A percentile compares a stretch with the other conserved stretches of the same genome.
These are phyloP conservation scores for Xerus inauris DNA, from an alignment of 2,113 vertebrate genomes.

Conservation along the genomic window DNA sequence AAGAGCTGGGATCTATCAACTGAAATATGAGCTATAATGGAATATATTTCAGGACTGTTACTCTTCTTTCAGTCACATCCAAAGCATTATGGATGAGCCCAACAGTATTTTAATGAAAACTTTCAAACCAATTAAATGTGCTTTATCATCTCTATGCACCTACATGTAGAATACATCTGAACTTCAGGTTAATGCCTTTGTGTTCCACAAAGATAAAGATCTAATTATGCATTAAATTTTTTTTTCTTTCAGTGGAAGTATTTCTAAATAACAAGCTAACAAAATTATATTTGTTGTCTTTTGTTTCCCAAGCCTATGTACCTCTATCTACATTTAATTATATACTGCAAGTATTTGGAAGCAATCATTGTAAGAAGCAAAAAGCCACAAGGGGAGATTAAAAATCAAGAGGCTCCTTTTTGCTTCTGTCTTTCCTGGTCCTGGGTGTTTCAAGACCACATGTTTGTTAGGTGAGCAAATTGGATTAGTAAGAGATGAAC, in stretches of 20 bases:
- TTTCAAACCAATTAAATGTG: neutral
- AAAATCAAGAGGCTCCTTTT: neutral
- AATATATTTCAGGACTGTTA: conserved; percentile 14
- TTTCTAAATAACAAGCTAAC: neutral
- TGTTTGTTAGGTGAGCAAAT: neutral
- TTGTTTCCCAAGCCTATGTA: neutral
- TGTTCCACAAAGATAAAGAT: neutral
- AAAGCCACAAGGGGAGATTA: neutral
- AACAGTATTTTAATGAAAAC: neutral
- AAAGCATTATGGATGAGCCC: neutral
- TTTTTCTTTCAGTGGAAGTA: neutral
- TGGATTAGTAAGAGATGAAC: neutral
- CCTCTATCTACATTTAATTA: neutral
- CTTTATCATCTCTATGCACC: fast-evolving
- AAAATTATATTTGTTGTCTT: neutral
- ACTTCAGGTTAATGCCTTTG: neutral
- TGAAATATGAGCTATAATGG: conserved; percentile 16
- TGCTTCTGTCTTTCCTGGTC: neutral
- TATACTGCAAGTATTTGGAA: neutral
- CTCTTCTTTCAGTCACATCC: neutral
- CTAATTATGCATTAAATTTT: neutral
- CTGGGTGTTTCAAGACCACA: neutral
- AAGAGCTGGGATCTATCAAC: conserved; percentile 3
- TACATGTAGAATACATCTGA: neutral
- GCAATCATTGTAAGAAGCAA: neutral